Conservation (phyloP, 2,113 vertebrate species). For the Salvelinus alpinus region DNA sequence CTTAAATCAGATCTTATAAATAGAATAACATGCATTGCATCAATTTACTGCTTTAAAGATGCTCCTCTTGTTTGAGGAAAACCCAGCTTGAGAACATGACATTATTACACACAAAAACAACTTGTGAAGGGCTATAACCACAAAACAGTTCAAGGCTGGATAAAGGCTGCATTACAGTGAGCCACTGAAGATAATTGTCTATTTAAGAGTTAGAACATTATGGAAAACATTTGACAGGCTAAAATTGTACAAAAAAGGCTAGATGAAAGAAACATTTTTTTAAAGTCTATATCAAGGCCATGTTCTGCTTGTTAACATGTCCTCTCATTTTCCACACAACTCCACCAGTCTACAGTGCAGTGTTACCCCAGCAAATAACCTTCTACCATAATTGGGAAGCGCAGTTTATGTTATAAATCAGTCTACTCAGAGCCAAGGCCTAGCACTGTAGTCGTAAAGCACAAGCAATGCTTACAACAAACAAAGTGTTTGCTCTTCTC, state of each 20-base stretch:
- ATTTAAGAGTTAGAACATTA: not conserved
- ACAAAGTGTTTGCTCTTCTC: not conserved
- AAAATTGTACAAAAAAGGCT: not conserved
- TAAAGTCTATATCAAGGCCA: not conserved
- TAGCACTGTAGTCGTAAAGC: not conserved
- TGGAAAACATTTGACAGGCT: not conserved
- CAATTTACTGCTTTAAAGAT: slow-evolving; percentile 4
- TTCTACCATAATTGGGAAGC: slow-evolving; percentile 37
- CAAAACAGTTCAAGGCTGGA: not conserved
- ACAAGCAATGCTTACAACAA: slow-evolving; percentile 2
- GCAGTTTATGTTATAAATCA: slow-evolving; percentile 1
- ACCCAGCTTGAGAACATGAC: not conserved
- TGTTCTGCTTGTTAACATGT: not conserved
- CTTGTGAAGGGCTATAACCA: not conserved
- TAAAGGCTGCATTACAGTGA: not conserved
- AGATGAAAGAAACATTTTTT: no score
- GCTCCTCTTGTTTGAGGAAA: not conserved
- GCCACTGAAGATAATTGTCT: not conserved
- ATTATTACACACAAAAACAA: not conserved
- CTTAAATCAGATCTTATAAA: not conserved
- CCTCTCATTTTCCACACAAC: not conserved
- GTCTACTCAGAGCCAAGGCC: slow-evolving; percentile 3
- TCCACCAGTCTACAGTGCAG: not conserved
- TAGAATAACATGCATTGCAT: slow-evolving; percentile 9
- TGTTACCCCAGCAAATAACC: slow-evolving; percentile 6